These are phyloP conservation scores for Neuroscelio doddi DNA, from an alignment of 2,888 invertebrate species.

Conservation along the genomic window DNA sequence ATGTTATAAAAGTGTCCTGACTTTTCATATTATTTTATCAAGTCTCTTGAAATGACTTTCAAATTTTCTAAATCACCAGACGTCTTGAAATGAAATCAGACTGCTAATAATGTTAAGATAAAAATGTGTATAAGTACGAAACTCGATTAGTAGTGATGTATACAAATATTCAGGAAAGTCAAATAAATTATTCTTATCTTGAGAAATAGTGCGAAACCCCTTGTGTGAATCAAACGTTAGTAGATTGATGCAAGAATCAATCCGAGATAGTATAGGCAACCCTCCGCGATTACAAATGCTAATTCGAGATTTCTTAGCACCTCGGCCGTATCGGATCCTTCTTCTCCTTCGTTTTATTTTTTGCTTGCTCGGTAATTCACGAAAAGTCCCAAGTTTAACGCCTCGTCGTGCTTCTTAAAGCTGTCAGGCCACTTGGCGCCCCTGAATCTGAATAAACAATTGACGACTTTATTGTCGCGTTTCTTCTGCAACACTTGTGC, in stretches of 20 bases:
- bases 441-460: constrained; percentile 36
- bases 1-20: too few relatives aligned
- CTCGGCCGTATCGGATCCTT: constrained; percentile 28
- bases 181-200: constrained; percentile 21
- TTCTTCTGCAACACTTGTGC: constrained; percentile 43
- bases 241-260: constrained; percentile 50
- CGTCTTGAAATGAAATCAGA: too few relatives aligned
- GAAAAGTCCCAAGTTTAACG: constrained; percentile 47
- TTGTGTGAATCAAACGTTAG: constrained; percentile 6
- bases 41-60: too few relatives aligned
- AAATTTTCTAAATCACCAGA: too few relatives aligned
- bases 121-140: not conserved
- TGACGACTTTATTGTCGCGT: constrained; percentile 53
- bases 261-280: constrained; percentile 50
- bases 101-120: not conserved
- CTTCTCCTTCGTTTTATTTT: constrained; percentile 12
- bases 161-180: constrained; percentile 4
- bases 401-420: constrained; percentile 32
- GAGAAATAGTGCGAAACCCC: constrained; percentile 7
- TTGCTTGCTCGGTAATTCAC: constrained; percentile 32
- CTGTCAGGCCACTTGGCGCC: constrained; percentile 51
- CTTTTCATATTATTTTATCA: too few relatives aligned
- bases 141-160: not conserved
- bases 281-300: constrained; percentile 61
- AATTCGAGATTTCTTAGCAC: constrained; percentile 62